Base-by-base conservation (phyloP, 2,888 invertebrate species). In the Tyria jacobaeae region DNA sequence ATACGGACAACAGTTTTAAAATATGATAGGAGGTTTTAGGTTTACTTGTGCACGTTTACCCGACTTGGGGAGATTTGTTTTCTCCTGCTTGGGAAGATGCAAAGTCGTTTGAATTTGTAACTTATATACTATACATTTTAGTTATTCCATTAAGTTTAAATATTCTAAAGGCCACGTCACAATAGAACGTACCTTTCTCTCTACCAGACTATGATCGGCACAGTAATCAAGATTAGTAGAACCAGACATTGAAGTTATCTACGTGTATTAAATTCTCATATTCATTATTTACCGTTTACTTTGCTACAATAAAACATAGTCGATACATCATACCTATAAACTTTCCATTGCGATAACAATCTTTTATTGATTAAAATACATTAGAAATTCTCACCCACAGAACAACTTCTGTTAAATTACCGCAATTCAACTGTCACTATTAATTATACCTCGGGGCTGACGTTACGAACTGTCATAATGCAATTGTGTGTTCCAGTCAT, bases 291-390 rank as follows among this genome's bases (percentile, higher is more conserved):
- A 31, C 7, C 27, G 6, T 7, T 31, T 31, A 31, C 27, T 31
- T 31, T 31, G 6, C 4, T 31, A 1, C 6, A 0, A 31, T 31
- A 31, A 41, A 17, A 9, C n/a, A 17, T 17, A 10, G 0, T 17
- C 5, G 1, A 9, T 41, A 21, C 41, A 41, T 41, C 0, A 21
- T 9, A 41, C 6, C 7, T 1, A 17, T 41, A 10, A 7, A 6
- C 2, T 17, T 17, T 41, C 41, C 17, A 41, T 41, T 41, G 17
- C 4, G 2, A 41, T 17, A 10, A 10, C 1, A 21, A 34, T 34
- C 21, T 10, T 50, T 34, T 50, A 50, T 50, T 34, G 50, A 50
- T 55, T 31, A 31, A 55, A 15, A 17, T 27, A 27, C 44, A 44
- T 55, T 55, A 44, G 1, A 55, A 10, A 27, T 55, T 55, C 54